Evolutionary conservation across 2,888 invertebrate genomes (phyloP), one percentile per base, ranked within the genome.

Genomic region (Drosophila meridiana): DNA sequence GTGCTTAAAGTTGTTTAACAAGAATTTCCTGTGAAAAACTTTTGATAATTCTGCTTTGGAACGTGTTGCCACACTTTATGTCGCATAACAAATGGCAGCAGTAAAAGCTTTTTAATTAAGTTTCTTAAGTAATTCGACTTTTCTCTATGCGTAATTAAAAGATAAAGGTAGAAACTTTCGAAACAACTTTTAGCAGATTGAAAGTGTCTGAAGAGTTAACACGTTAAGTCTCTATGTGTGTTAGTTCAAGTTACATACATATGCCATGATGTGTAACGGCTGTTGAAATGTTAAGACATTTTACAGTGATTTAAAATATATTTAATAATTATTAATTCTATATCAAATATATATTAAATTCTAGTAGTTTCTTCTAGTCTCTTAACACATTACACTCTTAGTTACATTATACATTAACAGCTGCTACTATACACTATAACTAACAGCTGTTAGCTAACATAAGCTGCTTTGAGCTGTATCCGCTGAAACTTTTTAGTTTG

Each of bases 91-190:
- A 28, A 30, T 56, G n/a, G 55, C 55, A 40, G 38, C 30, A n/a
- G 40, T 56, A 56, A 56, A 40, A 40, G 55, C 40, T 56, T 56
- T 56, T 40, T 40, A 56, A 40, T 40, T 30, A 56, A 40, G 20
- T 56, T 40, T 40, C 20, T 4, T 50, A 32, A 34, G 32, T 50
- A 50, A 13, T 50, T 32, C 9, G 30, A 11, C 9, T 30, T 3
- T 13, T 20, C 34, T 0, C 13, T 36, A 52, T 52, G 13, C 20
- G 20, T 34, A 52, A 36, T 36, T 36, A 26, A 34, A 20, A 20
- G 11, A 52, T 20, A n/a, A 40, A 40, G n/a, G 5, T n/a, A 0
- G 6, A 6, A 52, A 52, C 34, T 52, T 34, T 6, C 1, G n/a
- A 9, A 32, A 2, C 20, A 34, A 52, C 4, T 52, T 20, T 34